phyloP scores from a whole-genome alignment of 2,113 vertebrate species.

The Cryptomyrus ogoouensis region DNA sequence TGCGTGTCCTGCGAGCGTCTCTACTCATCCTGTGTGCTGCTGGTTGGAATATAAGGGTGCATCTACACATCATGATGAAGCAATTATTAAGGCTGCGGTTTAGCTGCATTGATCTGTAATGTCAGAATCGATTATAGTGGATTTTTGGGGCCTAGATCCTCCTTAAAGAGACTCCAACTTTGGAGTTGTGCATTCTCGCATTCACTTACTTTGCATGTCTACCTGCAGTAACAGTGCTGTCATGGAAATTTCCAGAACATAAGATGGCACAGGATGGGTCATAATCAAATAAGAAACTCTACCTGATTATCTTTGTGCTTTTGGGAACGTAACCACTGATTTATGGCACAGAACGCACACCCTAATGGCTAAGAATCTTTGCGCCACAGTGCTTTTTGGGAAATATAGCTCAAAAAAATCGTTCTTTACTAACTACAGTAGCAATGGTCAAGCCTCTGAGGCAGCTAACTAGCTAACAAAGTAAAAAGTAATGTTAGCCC shows the following conservation, averaged over 20 bases:
- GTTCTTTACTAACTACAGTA: background rate
- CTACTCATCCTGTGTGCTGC: background rate
- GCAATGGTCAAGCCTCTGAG: background rate
- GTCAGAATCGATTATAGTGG: background rate
- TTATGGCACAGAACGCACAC: background rate
- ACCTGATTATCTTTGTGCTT: background rate
- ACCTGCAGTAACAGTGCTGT: background rate
- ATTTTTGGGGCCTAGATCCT: background rate
- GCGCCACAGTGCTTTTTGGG: background rate
- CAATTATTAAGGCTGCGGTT: background rate
- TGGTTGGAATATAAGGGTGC: background rate
- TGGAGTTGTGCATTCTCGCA: background rate
- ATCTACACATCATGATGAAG: background rate
- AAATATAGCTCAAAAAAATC: background rate
- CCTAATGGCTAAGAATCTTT: background rate
- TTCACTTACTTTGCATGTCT: background rate
- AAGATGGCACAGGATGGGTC: background rate
- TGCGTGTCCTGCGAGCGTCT: constrained; percentile 50
- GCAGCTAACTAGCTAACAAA: background rate
- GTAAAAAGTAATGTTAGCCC: background rate
- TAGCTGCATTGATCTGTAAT: background rate
- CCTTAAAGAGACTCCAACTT: background rate
- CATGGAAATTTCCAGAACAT: background rate
- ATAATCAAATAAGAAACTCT: background rate
- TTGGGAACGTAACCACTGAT: background rate